phyloP scores from a whole-genome alignment of 2,888 invertebrate genomes.

The Lepeophtheirus nordmannii region DNA sequence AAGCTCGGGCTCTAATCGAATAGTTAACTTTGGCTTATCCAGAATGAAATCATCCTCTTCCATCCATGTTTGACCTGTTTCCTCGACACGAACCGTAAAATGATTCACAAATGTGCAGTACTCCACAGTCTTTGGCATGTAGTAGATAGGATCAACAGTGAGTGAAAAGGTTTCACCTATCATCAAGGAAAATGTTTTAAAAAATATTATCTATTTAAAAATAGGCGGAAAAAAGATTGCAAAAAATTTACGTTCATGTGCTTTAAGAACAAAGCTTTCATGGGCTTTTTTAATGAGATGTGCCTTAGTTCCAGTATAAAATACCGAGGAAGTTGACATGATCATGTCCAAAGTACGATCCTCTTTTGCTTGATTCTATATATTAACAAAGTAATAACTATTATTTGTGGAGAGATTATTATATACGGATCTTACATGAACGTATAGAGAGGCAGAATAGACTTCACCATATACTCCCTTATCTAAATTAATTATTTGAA shows the following conservation, averaged over 20 bases:
- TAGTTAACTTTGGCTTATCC: slow-evolving; percentile 50
- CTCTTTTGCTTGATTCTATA: slow-evolving; percentile 14
- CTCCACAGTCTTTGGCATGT: slow-evolving; percentile 60
- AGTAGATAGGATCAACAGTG: slow-evolving; percentile 49
- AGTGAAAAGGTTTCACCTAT: slow-evolving; percentile 44
- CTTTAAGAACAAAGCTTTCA: slow-evolving; percentile 47
- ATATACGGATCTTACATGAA: slow-evolving; percentile 10
- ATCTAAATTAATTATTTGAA: slow-evolving; percentile 23
- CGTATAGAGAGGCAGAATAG: background rate
- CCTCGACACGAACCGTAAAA: slow-evolving; percentile 57
- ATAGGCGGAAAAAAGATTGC: background rate
- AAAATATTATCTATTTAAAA: slow-evolving; percentile 2
- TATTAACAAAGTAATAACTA: no score
- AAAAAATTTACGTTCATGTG: slow-evolving; percentile 45
- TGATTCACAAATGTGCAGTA: slow-evolving; percentile 63
- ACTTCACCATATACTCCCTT: slow-evolving; percentile 12
- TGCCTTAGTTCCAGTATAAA: slow-evolving; percentile 58
- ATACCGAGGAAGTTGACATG: slow-evolving; percentile 51
- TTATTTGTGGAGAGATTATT: no score
- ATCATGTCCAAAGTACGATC: slow-evolving; percentile 49
- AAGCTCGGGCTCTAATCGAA: slow-evolving; percentile 32
- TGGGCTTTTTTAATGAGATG: slow-evolving; percentile 52
- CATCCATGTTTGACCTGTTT: slow-evolving; percentile 66
- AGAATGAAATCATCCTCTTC: slow-evolving; percentile 68
- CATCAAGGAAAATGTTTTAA: slow-evolving; percentile 23